Evolutionary conservation across 2,113 vertebrate species (phyloP).

Genomic region (Mormoops blainvillei): DNA sequence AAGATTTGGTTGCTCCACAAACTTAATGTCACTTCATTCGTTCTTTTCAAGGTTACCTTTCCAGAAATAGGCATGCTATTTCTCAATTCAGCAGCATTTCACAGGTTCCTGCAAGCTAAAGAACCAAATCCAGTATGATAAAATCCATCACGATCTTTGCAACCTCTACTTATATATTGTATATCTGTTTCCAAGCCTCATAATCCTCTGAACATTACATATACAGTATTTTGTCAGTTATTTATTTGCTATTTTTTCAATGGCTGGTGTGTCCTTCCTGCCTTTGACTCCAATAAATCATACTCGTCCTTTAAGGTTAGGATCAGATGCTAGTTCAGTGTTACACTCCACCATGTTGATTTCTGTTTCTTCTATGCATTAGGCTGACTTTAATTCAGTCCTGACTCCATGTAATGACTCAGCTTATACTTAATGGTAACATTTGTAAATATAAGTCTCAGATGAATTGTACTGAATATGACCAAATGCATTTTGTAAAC

Average conservation of each 20-base stretch:
- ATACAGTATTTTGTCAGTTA: neutral
- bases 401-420: neutral
- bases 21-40: neutral
- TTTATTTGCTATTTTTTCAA: neutral
- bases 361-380: neutral
- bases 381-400: neutral
- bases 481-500: neutral
- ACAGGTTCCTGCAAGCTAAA: neutral
- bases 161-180: neutral
- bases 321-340: neutral
- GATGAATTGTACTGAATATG: neutral
- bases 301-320: neutral
- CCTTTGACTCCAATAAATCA: neutral
- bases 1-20: neutral
- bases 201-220: neutral
- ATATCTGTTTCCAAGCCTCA: neutral
- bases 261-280: neutral
- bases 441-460: neutral
- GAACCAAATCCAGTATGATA: neutral
- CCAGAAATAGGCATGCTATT: neutral
- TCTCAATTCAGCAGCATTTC: neutral
- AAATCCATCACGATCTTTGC: neutral
- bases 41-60: neutral
- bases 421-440: neutral
- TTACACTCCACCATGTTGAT: neutral